Evolutionary conservation across 2,113 vertebrate species (phyloP).

Genomic region (Phylloscopus whistleri): DNA sequence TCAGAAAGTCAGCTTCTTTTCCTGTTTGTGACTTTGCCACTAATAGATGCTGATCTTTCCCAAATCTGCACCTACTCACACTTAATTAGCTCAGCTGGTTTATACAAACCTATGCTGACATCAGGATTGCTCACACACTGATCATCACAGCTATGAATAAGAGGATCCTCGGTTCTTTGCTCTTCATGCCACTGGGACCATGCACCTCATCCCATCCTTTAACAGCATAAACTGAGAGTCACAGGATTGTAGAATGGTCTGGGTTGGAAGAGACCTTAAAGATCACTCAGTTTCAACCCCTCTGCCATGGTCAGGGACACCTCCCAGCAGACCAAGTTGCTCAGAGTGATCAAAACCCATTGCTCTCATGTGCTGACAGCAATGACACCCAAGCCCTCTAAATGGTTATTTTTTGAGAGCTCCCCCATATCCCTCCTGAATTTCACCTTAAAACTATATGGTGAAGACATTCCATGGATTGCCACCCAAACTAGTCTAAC

Average conservation of each 20-base stretch:
- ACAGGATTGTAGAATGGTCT: not conserved
- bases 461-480: not conserved
- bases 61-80: not conserved
- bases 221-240: not conserved
- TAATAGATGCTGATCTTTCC: not conserved
- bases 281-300: not conserved
- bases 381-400: not conserved
- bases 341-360: not conserved
- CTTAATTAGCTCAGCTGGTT: not conserved
- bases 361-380: not conserved
- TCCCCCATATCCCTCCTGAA: rapidly evolving
- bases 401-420: not conserved
- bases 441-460: not conserved
- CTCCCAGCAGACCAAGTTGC: not conserved
- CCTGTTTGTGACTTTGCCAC: not conserved
- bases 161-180: not conserved
- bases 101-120: not conserved
- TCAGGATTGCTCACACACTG: not conserved
- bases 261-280: not conserved
- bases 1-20: not conserved
- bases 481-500: not conserved
- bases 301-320: not conserved
- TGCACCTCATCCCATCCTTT: not conserved
- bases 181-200: not conserved
- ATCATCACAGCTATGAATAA: not conserved